These are phyloP conservation scores for Sciurus niger DNA, from an alignment of 2,113 vertebrate species.

Conservation along the genomic window DNA sequence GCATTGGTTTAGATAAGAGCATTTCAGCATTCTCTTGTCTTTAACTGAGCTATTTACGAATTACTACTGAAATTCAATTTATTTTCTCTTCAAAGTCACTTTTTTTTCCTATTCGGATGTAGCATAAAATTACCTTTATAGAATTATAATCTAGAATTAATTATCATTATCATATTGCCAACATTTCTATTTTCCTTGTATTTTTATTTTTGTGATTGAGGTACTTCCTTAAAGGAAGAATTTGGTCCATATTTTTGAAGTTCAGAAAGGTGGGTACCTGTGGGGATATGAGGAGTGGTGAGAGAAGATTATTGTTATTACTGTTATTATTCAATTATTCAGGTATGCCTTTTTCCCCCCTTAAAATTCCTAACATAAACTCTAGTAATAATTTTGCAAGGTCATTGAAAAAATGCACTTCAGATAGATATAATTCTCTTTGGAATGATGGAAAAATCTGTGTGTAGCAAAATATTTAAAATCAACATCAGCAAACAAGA, in stretches of 20 bases:
- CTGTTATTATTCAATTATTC: slow-evolving; percentile 81
- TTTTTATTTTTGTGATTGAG: slow-evolving; percentile 81
- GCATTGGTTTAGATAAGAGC: slow-evolving; percentile 80
- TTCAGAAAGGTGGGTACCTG: slow-evolving; percentile 83
- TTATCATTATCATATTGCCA: slow-evolving; percentile 84
- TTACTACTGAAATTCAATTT: slow-evolving; percentile 85
- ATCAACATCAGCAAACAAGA: slow-evolving; percentile 83
- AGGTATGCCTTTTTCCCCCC: slow-evolving; percentile 71
- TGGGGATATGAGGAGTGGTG: neutral
- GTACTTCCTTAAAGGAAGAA: slow-evolving; percentile 82
- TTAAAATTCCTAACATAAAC: slow-evolving; percentile 80
- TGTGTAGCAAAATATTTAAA: slow-evolving; percentile 84
- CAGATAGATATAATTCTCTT: slow-evolving; percentile 81
- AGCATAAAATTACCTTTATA: slow-evolving; percentile 76
- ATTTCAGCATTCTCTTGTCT: slow-evolving; percentile 75
- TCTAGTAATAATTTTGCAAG: slow-evolving; percentile 81
- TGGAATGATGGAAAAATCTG: slow-evolving; percentile 85
- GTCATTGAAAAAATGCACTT: slow-evolving; percentile 75
- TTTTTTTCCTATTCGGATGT: slow-evolving; percentile 78
- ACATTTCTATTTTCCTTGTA: slow-evolving; percentile 79
- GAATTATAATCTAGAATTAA: slow-evolving; percentile 85
- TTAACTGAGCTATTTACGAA: slow-evolving; percentile 77
- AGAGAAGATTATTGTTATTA: slow-evolving; percentile 50
- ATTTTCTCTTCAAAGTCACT: slow-evolving; percentile 85
- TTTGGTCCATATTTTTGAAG: slow-evolving; percentile 86